Conservation (phyloP, 2,797 vertebrate genomes). For the Manis crassicaudata region DNA sequence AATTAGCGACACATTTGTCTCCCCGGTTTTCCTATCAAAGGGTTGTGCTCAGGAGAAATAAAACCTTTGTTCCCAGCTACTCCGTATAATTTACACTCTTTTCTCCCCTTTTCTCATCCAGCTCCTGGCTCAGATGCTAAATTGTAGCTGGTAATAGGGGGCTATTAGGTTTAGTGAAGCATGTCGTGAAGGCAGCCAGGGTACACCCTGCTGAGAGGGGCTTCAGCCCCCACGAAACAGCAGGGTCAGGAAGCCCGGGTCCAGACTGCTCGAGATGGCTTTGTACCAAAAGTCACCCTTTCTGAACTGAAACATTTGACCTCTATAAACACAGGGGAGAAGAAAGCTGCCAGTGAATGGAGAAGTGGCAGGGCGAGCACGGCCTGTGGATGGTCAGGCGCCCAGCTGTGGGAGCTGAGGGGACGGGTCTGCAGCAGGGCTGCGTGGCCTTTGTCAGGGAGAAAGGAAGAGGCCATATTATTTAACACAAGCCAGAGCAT, state of each 20-base stretch:
- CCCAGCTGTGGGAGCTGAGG: fast-evolving
- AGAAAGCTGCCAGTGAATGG: background rate
- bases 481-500: no score
- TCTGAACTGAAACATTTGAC: slow-evolving; percentile 64
- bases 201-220: slow-evolving; percentile 78
- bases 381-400: fast-evolving
- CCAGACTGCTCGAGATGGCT: slow-evolving; percentile 49
- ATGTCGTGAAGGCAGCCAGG: slow-evolving; percentile 82
- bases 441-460: fast-evolving
- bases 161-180: slow-evolving; percentile 86
- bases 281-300: slow-evolving; percentile 79
- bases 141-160: slow-evolving; percentile 88
- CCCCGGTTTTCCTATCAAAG: slow-evolving; percentile 88
- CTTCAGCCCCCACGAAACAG: slow-evolving; percentile 75
- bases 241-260: slow-evolving; percentile 80
- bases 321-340: slow-evolving; percentile 50
- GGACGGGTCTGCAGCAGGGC: fast-evolving
- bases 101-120: slow-evolving; percentile 79
- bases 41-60: slow-evolving; percentile 88
- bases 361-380: background rate
- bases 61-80: slow-evolving; percentile 88
- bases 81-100: slow-evolving; percentile 86
- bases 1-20: slow-evolving; percentile 92
- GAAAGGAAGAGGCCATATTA: fast-evolving
- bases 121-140: slow-evolving; percentile 88